Evolutionary conservation across 2,888 invertebrate genomes (phyloP).

Genomic region (Timandra comae): DNA sequence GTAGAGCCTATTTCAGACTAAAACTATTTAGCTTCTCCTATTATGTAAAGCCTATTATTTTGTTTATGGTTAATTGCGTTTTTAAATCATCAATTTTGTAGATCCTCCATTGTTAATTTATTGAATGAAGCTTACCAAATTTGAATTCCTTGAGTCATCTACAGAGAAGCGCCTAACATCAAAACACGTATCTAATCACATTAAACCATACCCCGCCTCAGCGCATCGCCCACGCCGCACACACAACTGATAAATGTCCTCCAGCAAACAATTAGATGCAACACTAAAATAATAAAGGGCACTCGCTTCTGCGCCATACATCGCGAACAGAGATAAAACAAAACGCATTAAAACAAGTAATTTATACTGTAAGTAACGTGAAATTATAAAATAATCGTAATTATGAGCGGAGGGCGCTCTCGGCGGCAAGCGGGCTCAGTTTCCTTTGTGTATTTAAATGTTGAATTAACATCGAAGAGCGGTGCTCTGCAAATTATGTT

Average conservation of each 20-base stretch:
- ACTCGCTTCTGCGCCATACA: slow-evolving; percentile 28
- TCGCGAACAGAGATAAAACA: slow-evolving; percentile 16
- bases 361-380: neutral
- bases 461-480: slow-evolving; percentile 12
- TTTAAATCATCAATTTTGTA: no score
- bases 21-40: no score
- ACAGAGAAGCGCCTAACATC: no score
- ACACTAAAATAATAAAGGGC: slow-evolving; percentile 52
- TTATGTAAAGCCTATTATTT: no score
- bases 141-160: no score
- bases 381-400: neutral
- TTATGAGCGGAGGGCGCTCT: neutral
- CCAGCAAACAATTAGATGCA: slow-evolving; percentile 45
- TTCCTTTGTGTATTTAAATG: slow-evolving; percentile 13
- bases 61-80: no score
- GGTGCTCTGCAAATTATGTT: slow-evolving; percentile 12
- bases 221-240: neutral
- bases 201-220: slow-evolving; percentile 1
- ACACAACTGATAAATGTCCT: slow-evolving; percentile 39
- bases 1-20: no score
- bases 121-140: no score
- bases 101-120: no score
- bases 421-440: neutral
- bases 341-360: neutral
- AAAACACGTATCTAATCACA: no score